Evolutionary conservation across 2,888 invertebrate species (phyloP).

Genomic region (Acleris literana): DNA sequence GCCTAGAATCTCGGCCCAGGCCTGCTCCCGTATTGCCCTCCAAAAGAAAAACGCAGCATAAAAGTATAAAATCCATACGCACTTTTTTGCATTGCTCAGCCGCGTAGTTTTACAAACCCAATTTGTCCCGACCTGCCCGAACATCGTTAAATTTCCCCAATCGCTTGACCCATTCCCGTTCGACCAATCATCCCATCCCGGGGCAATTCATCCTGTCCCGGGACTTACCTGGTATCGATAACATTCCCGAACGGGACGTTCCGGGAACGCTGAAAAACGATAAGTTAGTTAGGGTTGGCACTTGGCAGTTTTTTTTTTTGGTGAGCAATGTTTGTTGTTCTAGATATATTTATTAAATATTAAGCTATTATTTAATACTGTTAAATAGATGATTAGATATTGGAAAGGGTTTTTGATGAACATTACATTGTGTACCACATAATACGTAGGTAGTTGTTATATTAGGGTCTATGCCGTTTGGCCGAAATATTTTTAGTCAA

Average conservation of each 20-base stretch:
- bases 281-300: slow-evolving; percentile 61
- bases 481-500: too few relatives aligned
- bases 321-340: background rate
- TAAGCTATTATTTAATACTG: too few relatives aligned
- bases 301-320: background rate
- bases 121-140: slow-evolving; percentile 20
- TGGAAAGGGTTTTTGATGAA: too few relatives aligned
- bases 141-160: slow-evolving; percentile 16
- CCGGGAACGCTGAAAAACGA: slow-evolving; percentile 68
- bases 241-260: slow-evolving; percentile 44
- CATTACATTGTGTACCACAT: too few relatives aligned
- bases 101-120: slow-evolving; percentile 12
- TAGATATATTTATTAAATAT: background rate
- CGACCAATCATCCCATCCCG: slow-evolving; percentile 5
- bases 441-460: too few relatives aligned
- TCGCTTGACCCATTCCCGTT: background rate
- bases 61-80: too few relatives aligned
- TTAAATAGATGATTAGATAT: too few relatives aligned
- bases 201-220: slow-evolving; percentile 44
- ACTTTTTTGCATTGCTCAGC: background rate
- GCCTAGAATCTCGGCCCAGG: too few relatives aligned
- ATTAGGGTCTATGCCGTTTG: too few relatives aligned
- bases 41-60: too few relatives aligned
- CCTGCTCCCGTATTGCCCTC: too few relatives aligned
- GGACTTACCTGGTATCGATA: slow-evolving; percentile 45